Conservation (phyloP, 2,113 vertebrate genomes). For the Phrynosoma platyrhinos region DNA sequence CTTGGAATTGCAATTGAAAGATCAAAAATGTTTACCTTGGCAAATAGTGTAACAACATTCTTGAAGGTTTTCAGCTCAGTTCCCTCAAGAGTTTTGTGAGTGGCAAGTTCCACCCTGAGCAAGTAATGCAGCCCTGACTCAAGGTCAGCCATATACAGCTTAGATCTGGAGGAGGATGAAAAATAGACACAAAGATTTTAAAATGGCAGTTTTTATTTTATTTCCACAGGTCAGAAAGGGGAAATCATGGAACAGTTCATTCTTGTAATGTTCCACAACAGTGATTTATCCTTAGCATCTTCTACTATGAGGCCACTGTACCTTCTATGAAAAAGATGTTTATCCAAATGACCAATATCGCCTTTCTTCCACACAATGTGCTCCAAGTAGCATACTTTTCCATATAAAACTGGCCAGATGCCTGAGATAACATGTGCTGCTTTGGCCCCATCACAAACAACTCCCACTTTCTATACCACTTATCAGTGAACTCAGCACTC, state of each 20-base stretch:
- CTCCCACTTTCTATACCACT: too few relatives aligned
- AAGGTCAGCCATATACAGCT: constrained; percentile 90
- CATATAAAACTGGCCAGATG: too few relatives aligned
- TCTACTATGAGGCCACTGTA: not conserved
- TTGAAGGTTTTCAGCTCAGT: constrained; percentile 88
- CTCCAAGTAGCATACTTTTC: too few relatives aligned
- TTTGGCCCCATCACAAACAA: too few relatives aligned
- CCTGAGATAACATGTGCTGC: too few relatives aligned
- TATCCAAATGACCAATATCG: too few relatives aligned
- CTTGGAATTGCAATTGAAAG: constrained; percentile 52
- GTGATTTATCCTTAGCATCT: constrained; percentile 20
- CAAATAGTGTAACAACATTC: constrained; percentile 87
- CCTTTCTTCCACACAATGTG: too few relatives aligned
- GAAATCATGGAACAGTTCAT: constrained; percentile 24
- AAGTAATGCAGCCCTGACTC: constrained; percentile 94
- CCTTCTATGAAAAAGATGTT: too few relatives aligned
- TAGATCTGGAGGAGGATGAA: constrained; percentile 74
- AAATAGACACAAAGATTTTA: not conserved
- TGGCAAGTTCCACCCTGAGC: constrained; percentile 91
- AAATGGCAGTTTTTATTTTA: constrained; percentile 35
- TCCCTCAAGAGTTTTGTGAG: constrained; percentile 86
- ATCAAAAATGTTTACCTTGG: constrained; percentile 82
- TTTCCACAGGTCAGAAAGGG: constrained; percentile 17
- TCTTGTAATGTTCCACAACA: not conserved
- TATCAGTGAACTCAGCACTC: too few relatives aligned